phyloP scores from a whole-genome alignment of 1,140 invertebrate species.

The Bombus waltoni region DNA sequence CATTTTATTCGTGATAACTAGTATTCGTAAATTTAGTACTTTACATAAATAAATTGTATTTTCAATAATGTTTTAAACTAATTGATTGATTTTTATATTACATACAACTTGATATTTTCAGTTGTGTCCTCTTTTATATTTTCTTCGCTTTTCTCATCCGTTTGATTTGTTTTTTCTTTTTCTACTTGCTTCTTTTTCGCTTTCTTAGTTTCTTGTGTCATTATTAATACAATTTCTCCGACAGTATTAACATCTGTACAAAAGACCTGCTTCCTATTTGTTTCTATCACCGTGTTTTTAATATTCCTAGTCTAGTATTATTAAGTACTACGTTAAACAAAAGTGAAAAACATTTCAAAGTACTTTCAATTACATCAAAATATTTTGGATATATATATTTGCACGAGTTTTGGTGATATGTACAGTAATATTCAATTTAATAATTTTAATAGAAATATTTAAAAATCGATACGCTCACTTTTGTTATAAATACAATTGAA shows the following conservation, averaged over 20 bases:
- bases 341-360: not conserved
- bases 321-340: not conserved
- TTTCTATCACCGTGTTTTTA: not conserved
- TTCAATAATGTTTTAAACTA: not conserved
- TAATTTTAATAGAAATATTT: not conserved
- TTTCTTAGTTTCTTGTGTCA: slow-evolving; percentile 66
- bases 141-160: slow-evolving; percentile 42
- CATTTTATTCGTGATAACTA: not conserved
- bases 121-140: not conserved
- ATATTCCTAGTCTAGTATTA: not conserved
- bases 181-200: slow-evolving; percentile 64
- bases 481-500: not conserved
- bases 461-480: not conserved
- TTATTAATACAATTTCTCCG: slow-evolving; percentile 25
- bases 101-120: slow-evolving; percentile 53
- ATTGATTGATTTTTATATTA: not conserved
- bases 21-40: not conserved
- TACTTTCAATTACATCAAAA: too few species aligned
- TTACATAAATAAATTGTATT: not conserved
- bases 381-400: too few species aligned
- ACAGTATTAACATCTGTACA: not conserved
- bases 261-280: not conserved
- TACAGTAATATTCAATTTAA: not conserved
- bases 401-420: not conserved
- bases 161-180: slow-evolving; percentile 56